Evolutionary conservation across 2,113 vertebrate genomes (phyloP), one percentile per base, ranked within the genome.

Genomic region (Oreamnos americanus): DNA sequence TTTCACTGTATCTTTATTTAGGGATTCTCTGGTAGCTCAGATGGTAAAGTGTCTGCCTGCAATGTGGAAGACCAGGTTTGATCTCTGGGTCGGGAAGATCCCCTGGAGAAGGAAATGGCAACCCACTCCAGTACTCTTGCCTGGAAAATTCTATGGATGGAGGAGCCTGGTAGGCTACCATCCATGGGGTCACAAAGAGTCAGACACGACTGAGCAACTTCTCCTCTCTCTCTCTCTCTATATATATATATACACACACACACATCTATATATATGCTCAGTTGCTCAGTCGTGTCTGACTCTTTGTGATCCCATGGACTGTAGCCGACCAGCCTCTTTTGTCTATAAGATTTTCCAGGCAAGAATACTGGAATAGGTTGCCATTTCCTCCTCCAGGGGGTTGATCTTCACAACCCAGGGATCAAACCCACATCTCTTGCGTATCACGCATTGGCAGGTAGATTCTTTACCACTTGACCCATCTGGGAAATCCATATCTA

Each of bases 241-340:
- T 17, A 64, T 0, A 67, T 0, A 67, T 0, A 67, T 0, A 67
- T 0, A 67, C 3, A 67, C 19, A 71, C 1, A 71, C 10, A 71
- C 19, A 71, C 9, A 33, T 62, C 14, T 55, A 55, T 33, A 64
- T 16, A 16, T 64, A 14, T 64, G 60, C 14, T 64, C 30, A 64
- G 60, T 64, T 64, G 60, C 60, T 64, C 30, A 64, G 60, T 64
- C 30, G 16, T 16, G 60, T 64, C 60, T 33, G 60, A 33, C 60
- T 64, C 30, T 26, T 58, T 64, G 30, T 64, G 14, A 64, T 64
- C 60, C 30, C 60, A 64, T 16, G 60, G 14, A 64, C 60, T 64
- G 30, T 55, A 64, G 30, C 30, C 3, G 14, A 64, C 30, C 60
- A 64, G 14, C 14, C 30, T 64, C 14, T 64, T 64, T 15, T 64